Percentiles rank a stretch among this genome's conserved stretches.
Evolutionary conservation across 2,113 vertebrate species (phyloP).

Genomic region (Brachypodius melanocephalos): DNA sequence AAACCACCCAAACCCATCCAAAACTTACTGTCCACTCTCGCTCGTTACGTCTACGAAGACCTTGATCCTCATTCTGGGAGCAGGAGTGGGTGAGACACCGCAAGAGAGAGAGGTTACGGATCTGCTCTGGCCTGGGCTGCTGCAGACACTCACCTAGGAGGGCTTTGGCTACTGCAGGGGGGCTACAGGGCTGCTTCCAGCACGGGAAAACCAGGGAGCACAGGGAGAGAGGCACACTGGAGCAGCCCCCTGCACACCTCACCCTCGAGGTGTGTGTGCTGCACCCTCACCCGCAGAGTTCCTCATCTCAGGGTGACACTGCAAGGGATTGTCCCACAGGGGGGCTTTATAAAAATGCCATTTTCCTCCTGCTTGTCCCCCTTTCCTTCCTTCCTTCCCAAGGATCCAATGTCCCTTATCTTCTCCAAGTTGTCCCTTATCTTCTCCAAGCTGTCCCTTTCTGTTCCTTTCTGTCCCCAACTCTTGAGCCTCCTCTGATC

Average conservation of each 20-base stretch:
- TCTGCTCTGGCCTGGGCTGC: neutral
- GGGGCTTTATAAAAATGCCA: fast-evolving
- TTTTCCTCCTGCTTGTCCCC: neutral
- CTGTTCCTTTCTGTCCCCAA: neutral
- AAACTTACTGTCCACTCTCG: conserved; percentile 80
- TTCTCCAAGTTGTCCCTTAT: neutral
- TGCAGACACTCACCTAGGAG: conserved; percentile 11
- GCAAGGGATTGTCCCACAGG: neutral
- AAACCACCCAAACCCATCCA: neutral
- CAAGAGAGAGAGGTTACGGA: conserved; percentile 55
- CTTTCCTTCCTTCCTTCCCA: neutral
- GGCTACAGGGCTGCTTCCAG: conserved; percentile 29
- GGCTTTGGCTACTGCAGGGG: neutral
- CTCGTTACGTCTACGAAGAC: conserved; percentile 84
- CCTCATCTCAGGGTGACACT: neutral
- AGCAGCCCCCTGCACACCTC: neutral
- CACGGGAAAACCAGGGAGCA: neutral
- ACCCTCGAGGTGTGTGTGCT: neutral
- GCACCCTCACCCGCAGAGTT: neutral
- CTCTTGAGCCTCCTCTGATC: neutral
- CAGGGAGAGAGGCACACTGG: neutral
- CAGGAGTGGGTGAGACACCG: conserved; percentile 44
- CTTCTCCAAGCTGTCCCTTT: neutral
- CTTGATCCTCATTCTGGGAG: conserved; percentile 82
- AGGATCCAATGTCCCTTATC: neutral